Evolutionary conservation across 2,797 vertebrate genomes (phyloP).

Genomic region (Anomalospiza imberbis): DNA sequence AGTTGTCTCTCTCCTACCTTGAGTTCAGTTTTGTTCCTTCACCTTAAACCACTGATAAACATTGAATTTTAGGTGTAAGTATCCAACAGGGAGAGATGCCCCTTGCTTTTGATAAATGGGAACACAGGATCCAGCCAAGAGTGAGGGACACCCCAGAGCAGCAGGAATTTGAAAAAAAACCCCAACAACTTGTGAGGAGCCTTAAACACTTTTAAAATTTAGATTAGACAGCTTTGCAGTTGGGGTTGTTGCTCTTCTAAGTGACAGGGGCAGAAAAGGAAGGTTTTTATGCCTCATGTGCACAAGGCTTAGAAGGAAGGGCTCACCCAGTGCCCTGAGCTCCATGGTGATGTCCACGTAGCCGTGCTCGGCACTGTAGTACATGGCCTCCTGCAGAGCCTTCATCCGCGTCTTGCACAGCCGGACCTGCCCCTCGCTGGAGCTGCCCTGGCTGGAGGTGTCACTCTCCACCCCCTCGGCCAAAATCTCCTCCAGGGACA

Average conservation of each 20-base stretch:
- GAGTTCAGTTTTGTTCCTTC: neutral
- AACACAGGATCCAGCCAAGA: neutral
- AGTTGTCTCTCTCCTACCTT: neutral
- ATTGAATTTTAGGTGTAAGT: neutral
- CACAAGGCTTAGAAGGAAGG: accelerated
- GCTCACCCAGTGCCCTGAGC: constrained; percentile 87
- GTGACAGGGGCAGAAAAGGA: neutral
- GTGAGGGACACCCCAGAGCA: neutral
- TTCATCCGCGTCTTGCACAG: constrained; percentile 91
- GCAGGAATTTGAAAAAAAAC: neutral
- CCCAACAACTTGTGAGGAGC: neutral
- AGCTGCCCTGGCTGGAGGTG: constrained; percentile 77
- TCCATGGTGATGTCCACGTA: constrained; percentile 99
- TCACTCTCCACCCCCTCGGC: constrained; percentile 91
- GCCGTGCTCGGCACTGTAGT: constrained; percentile 94
- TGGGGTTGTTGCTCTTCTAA: neutral
- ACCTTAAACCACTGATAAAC: neutral
- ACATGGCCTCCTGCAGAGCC: constrained; percentile 95
- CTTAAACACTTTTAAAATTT: neutral
- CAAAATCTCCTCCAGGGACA: constrained; percentile 96
- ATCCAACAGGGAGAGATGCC: neutral
- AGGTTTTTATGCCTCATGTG: accelerated
- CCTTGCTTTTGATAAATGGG: neutral
- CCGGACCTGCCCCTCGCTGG: constrained; percentile 77
- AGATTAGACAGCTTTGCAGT: neutral